Evolutionary conservation across 2,113 vertebrate genomes (phyloP).

Genomic region (Carlito syrichta): DNA sequence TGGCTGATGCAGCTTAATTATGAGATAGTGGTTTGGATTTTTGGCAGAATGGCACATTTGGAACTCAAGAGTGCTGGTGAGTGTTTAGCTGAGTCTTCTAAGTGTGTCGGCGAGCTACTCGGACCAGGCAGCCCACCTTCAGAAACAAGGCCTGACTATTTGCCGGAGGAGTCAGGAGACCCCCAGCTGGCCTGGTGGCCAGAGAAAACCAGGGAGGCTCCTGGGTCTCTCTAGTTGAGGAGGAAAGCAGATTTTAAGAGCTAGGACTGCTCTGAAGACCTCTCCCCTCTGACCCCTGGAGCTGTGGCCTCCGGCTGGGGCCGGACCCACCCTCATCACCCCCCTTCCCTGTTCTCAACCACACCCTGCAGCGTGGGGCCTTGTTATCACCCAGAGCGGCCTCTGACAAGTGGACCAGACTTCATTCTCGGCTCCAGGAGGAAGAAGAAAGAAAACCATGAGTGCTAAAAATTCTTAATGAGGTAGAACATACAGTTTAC

Average conservation of each 20-base stretch:
- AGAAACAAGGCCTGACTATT: background rate
- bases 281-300: accelerated
- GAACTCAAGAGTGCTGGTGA: background rate
- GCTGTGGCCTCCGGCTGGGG: background rate
- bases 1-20: background rate
- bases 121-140: no score
- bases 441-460: conserved; percentile 12
- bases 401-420: background rate
- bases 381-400: background rate
- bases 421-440: background rate
- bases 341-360: background rate
- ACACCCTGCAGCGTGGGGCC: background rate
- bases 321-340: no score
- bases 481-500: background rate
- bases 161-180: background rate
- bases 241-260: background rate
- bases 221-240: background rate
- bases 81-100: background rate
- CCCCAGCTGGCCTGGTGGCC: background rate
- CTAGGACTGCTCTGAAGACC: background rate
- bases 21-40: background rate
- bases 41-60: background rate
- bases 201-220: background rate
- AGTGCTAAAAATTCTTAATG: background rate
- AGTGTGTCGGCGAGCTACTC: background rate